Percentiles rank a stretch among this genome's conserved stretches.
Conservation (phyloP, 1,140 invertebrate species). For the Sitophilus oryzae region DNA sequence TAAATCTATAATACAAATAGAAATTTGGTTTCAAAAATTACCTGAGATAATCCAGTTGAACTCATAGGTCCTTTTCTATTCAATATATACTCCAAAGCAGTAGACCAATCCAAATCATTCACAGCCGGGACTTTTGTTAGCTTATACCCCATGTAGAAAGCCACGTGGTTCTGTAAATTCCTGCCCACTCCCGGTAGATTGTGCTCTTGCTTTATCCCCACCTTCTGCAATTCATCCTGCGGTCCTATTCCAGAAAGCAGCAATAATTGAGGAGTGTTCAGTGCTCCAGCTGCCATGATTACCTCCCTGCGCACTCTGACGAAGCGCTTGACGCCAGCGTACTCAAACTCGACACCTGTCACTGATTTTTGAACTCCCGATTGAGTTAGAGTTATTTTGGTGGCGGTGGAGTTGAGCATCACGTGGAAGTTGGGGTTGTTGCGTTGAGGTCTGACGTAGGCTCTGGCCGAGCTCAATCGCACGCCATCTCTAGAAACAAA, state of each 20-base stretch:
- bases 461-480: conserved; percentile 57
- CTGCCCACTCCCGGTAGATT: conserved; percentile 70
- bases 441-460: conserved; percentile 55
- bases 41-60: conserved; percentile 47
- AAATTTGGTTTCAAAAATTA: too few species aligned
- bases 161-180: conserved; percentile 69
- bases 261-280: conserved; percentile 55
- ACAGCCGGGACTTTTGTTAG: conserved; percentile 50
- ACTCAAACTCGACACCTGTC: conserved; percentile 44
- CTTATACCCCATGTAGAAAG: conserved; percentile 49
- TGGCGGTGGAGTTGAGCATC: conserved; percentile 58
- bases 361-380: conserved; percentile 27
- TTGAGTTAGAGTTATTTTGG: conserved; percentile 42
- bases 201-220: conserved; percentile 49
- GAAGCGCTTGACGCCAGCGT: conserved; percentile 41
- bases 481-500: conserved; percentile 51
- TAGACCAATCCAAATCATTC: conserved; percentile 56
- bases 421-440: conserved; percentile 64
- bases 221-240: conserved; percentile 45
- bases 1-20: too few species aligned
- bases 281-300: conserved; percentile 51
- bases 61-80: conserved; percentile 55
- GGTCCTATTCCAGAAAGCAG: conserved; percentile 57
- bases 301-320: conserved; percentile 50
- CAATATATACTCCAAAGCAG: conserved; percentile 55